Evolutionary conservation across 2,888 invertebrate genomes (phyloP), one percentile per base, ranked within the genome.

Genomic region (Chaitophorus viminalis): DNA sequence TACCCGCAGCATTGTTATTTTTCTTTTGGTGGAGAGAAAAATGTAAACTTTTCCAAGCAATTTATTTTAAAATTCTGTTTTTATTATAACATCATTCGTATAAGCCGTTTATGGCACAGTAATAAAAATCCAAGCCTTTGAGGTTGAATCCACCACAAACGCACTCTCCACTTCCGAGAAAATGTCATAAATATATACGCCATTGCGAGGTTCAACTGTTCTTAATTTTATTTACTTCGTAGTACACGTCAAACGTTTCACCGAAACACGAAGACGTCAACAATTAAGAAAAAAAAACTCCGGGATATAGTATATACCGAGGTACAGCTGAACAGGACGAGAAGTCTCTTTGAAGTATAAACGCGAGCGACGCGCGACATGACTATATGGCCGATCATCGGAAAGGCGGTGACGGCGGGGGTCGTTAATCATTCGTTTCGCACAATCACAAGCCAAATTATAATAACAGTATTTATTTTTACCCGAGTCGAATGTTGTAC

Each of bases 391-490:
- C 31, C 65, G 54, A 74, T 54, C 36, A 72, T 1, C 29, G 29
- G 8, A 39, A 1, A 6, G 17, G 52, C 46, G 8, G 29, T 17
- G 18, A 9, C 60, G 29, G 74, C 29, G 33, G n/a, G 31, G 39
- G 31, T 68, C 78, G 72, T 86, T 78, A 72, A 86, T 86, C 78
- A 86, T 86, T 70, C 68, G 86, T 78, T 86, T 78, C 54, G 86
- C 86, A 72, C 86, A 46, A 86, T 78, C 36, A n/a, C 78, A 33
- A 78, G 72, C 78, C 54, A 86, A 86, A 72, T 70, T 78, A n/a
- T n/a, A 68, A 77, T 85, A 77, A 29, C 18, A 18, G 17, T 65
- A 78, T 77, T 77, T 86, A 78, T 78, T 86, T 78, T 86, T 85
- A 85, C 68, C 60, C 75, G 83, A 76, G 75, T 76, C 29, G 60